Base-by-base conservation (phyloP, 2,888 invertebrate genomes). In the Parnassius smintheus region DNA sequence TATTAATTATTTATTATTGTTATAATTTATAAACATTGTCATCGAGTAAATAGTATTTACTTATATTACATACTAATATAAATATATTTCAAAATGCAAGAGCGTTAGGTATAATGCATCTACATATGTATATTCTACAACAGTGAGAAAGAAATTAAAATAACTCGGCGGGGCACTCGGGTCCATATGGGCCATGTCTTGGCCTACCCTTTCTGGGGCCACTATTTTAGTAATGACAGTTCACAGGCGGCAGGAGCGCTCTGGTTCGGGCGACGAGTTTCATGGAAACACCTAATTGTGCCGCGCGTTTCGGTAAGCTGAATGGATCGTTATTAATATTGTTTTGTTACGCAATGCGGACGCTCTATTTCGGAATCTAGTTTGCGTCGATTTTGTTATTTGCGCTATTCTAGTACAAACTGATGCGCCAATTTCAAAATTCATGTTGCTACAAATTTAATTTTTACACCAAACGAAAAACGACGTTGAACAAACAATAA, bases 181-280 rank as follows among this genome's bases (percentile, higher is more conserved):
- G 81, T 82, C 90, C 90, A 90, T 88, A 89, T 89, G 90, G 84
- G 78, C 78, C 80, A 66, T 82, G 85, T 90, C 89, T 80, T 78
- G 72, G 79, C 77, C 86, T 87, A 90, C 90, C 90, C 90, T 91
- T 91, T 90, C 88, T 83, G 86, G 78, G 82, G 78, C 85, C 87
- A 88, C 88, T 90, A 90, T 90, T 91, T 91, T 86, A 82, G 86
- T 89, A 89, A 84, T 89, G 91, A 91, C 89, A 87, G 86, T 86
- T 80, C 71, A 85, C 91, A 91, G 88, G 89, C 89, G 89, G 88
- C 74, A 67, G 67, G 66, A 66, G 67, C 66, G 61, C 66, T 69
- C 66, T 59, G 62, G 56, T 53, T 50, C 49, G 64, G 59, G 58
- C 59, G 65, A 66, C 65, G 66, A 66, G 53, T 80, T 86, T 83